Base-by-base conservation (phyloP, 2,888 invertebrate genomes). In the Mesopsocus fuscifrons region DNA sequence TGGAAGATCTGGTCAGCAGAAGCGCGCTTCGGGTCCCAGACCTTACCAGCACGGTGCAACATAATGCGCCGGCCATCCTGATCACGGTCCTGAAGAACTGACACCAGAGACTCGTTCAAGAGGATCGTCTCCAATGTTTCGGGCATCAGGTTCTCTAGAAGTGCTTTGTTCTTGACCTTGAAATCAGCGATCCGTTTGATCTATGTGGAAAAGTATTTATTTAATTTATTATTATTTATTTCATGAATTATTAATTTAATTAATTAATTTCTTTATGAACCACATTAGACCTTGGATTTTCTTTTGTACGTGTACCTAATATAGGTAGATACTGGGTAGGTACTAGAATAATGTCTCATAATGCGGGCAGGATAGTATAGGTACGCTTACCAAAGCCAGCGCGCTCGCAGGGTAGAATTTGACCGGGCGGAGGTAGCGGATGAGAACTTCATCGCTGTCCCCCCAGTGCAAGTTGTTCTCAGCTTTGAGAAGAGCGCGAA, bases 351-450 rank as follows among this genome's bases (percentile, higher is more conserved):
- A n/a, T n/a, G n/a, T n/a, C n/a, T n/a, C n/a, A n/a, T n/a, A n/a
- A n/a, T n/a, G n/a, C n/a, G n/a, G n/a, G n/a, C n/a, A n/a, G n/a
- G n/a, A n/a, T n/a, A n/a, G n/a, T n/a, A n/a, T n/a, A n/a, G n/a
- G n/a, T n/a, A n/a, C 42, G 65, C 73, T 73, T 57, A 81, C 82
- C 66, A 85, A 63, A 54, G 74, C 75, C 44, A 75, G 63, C 0
- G 85, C 85, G 60, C 83, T 82, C 52, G 83, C 69, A 1, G 84
- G 77, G 52, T 85, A 84, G 64, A 72, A 87, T 59, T 87, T 85
- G 62, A 79, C 78, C 20, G 83, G 81, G 45, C 87, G 69, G 45
- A 87, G 63, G 56, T 82, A 83, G 48, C 81, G 77, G n/a, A 73
- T 65, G 8, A 87, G 67, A 34, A 79, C 71, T 23, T 80, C 80